Base-by-base conservation (phyloP, 1,140 invertebrate species). In the Drosophila azteca region DNA sequence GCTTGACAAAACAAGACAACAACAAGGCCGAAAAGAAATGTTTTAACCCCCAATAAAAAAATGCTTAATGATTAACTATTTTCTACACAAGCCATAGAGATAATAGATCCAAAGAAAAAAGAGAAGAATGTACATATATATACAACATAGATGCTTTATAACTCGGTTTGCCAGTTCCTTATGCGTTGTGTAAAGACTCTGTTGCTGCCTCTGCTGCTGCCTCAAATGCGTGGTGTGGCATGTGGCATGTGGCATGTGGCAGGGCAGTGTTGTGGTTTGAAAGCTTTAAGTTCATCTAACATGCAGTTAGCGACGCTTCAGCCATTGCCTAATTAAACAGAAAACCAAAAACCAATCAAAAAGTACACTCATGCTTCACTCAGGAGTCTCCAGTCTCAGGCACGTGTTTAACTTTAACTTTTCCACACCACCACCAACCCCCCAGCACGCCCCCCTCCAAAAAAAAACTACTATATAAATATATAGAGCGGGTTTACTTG, bases 121-220 rank as follows among this genome's bases (percentile, higher is more conserved):
- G 24, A 71, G n/a, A n/a, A n/a, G n/a, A n/a, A n/a, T n/a, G n/a
- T n/a, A n/a, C n/a, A 41, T 70, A 65, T 70, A 70, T 26, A 77
- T 61, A 80, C 68, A 39, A 49, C 43, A 69, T 66, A 66, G 49
- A 58, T 58, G 51, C 41, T 81, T 77, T 60, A 43, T 49, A 43
- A 65, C 68, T 84, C 76, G 81, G 77, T 81, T 87, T 64, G 68
- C 62, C 82, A 87, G 81, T 85, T 85, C 81, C 81, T 85, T 66
- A 77, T 68, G 61, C 70, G 66, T 75, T 75, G 64, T 81, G 66
- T 71, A 70, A 77, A 65, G 61, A 72, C 71, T 75, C 58, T 24
- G 41, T 43, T 48, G 57, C 26, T 41, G 13, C 65, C 45, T 26
- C 31, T 53, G 35, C 45, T 9, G 31, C 49, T 48, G 49, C 26